These are phyloP conservation scores for Thunnus thynnus DNA, from an alignment of 2,113 vertebrate genomes.

Conservation along the genomic window DNA sequence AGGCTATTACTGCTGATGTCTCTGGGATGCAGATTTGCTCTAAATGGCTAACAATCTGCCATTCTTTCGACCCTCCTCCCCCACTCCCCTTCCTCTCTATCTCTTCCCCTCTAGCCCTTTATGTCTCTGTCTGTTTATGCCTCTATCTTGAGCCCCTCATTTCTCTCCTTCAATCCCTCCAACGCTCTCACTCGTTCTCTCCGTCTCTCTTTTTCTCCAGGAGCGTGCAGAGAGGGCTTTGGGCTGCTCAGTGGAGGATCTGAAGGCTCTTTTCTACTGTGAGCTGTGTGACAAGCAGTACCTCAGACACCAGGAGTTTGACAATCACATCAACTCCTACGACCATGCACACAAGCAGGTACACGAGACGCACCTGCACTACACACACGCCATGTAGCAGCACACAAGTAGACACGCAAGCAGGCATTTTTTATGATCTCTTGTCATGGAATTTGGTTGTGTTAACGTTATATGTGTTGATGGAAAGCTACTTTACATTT, in stretches of 20 bases:
- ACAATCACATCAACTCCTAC: constrained; percentile 99
- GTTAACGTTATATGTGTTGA: constrained; percentile 39
- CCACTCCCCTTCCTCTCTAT: constrained; percentile 24
- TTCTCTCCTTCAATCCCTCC: constrained; percentile 32
- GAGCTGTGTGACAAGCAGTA: constrained; percentile 99
- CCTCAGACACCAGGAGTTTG: constrained; percentile 98
- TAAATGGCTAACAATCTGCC: constrained; percentile 75
- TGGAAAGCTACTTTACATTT: constrained; percentile 50
- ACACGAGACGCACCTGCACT: constrained; percentile 63
- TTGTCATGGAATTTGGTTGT: constrained; percentile 37
- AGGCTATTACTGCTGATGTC: constrained; percentile 77
- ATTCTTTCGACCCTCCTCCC: constrained; percentile 24
- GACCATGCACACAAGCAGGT: constrained; percentile 99
- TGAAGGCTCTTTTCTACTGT: constrained; percentile 98
- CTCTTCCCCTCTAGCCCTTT: constrained; percentile 50
- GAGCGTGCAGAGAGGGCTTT: constrained; percentile 92
- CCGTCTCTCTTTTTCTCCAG: constrained; percentile 82
- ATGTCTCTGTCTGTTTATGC: constrained; percentile 52
- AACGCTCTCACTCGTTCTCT: constrained; percentile 47
- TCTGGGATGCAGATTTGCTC: constrained; percentile 75
- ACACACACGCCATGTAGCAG: not conserved
- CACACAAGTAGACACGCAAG: constrained; percentile 11
- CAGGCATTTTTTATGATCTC: constrained; percentile 17
- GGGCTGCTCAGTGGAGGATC: constrained; percentile 92
- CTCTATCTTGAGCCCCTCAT: constrained; percentile 36